Percentiles rank a stretch among this genome's conserved stretches.
Conservation (phyloP, 2,113 vertebrate genomes). For the Campylomormyrus tamandua region DNA sequence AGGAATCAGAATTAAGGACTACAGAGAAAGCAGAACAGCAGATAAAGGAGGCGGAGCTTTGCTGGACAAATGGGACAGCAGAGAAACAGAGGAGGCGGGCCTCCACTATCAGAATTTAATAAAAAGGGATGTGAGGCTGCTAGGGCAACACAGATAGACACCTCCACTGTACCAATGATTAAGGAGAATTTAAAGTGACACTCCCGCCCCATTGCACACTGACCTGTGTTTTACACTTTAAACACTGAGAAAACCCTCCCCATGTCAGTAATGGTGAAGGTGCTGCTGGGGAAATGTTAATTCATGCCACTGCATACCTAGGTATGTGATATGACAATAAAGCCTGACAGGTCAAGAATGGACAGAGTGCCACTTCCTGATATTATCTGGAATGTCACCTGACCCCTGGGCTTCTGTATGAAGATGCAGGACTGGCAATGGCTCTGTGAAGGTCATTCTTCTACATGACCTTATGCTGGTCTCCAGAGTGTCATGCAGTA, state of each 20-base stretch:
- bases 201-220: not conserved
- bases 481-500: not conserved
- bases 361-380: not conserved
- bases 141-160: not conserved
- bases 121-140: not conserved
- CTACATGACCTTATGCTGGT: not conserved
- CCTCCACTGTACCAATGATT: not conserved
- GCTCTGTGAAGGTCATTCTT: not conserved
- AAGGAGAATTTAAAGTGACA: not conserved
- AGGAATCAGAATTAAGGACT: not conserved
- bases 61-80: not conserved
- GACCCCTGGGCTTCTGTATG: not conserved
- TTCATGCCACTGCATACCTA: not conserved
- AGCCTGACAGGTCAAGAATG: not conserved
- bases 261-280: not conserved
- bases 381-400: not conserved
- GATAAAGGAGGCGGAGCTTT: not conserved
- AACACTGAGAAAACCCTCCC: not conserved
- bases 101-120: not conserved
- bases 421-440: not conserved
- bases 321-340: not conserved
- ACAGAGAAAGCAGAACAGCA: not conserved
- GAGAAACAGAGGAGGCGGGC: not conserved
- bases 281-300: not conserved
- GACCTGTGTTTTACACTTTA: not conserved